Percentiles rank a stretch among this genome's conserved stretches.
These are phyloP conservation scores for Spodoptera picta DNA, from an alignment of 2,888 invertebrate species.

Conservation along the genomic window DNA sequence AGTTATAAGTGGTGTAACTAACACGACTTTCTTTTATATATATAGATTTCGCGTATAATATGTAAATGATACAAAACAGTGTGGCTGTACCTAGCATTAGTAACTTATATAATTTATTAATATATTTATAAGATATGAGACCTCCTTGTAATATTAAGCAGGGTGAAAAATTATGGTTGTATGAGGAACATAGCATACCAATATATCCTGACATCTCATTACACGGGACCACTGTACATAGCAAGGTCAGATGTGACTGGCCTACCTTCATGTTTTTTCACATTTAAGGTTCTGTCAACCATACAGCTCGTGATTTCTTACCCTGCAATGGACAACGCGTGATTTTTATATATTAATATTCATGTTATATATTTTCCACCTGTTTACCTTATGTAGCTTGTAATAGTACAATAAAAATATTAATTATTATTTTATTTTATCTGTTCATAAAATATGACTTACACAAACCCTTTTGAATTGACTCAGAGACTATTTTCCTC, in stretches of 20 bases:
- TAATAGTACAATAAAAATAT: constrained; percentile 42
- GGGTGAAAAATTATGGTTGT: constrained; percentile 6
- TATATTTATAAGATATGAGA: constrained; percentile 27
- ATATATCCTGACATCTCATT: too few species aligned
- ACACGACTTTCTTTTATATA: too few species aligned
- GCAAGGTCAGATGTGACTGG: too few species aligned
- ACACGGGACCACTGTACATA: too few species aligned
- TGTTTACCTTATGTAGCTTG: constrained; percentile 41
- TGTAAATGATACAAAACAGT: constrained; percentile 24
- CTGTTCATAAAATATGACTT: too few species aligned
- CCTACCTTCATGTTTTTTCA: too few species aligned
- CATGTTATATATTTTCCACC: constrained; percentile 39
- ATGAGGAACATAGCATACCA: too few species aligned
- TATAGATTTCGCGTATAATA: constrained; percentile 51
- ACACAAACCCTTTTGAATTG: too few species aligned
- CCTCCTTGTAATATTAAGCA: constrained; percentile 4
- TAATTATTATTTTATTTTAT: constrained; percentile 14
- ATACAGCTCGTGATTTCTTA: constrained; percentile 16
- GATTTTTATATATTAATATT: constrained; percentile 23
- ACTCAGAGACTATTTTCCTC: too few species aligned
- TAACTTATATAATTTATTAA: constrained; percentile 29
- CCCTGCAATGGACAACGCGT: constrained; percentile 15
- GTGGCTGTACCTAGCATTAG: constrained; percentile 40
- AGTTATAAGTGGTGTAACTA: too few species aligned
- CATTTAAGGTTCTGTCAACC: constrained; percentile 4